These are phyloP conservation scores for Hylaeus anthracinus DNA, from an alignment of 1,140 invertebrate genomes.

Conservation along the genomic window DNA sequence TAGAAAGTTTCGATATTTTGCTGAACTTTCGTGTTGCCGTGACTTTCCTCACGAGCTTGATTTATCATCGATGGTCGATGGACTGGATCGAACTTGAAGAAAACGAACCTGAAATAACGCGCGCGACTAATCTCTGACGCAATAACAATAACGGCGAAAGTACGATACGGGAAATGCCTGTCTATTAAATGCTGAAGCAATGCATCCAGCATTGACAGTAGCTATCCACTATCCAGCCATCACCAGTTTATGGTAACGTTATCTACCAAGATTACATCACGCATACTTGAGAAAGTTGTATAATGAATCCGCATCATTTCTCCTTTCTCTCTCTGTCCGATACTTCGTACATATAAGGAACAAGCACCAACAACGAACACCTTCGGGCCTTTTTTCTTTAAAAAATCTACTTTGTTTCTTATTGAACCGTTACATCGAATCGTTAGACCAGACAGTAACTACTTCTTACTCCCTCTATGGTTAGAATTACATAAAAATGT, in stretches of 20 bases:
- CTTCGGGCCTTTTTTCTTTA: too few species aligned
- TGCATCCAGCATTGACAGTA: neutral
- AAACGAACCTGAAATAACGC: neutral
- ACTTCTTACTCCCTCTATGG: too few species aligned
- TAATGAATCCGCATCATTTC: constrained; percentile 49
- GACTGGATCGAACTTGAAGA: neutral
- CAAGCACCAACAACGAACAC: neutral
- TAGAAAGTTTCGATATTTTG: too few species aligned
- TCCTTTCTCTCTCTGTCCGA: neutral
- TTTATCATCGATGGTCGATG: neutral
- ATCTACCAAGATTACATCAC: constrained; percentile 65
- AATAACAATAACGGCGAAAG: neutral
- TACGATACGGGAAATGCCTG: neutral
- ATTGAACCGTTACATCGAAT: too few species aligned
- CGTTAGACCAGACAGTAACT: too few species aligned
- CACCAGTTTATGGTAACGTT: neutral
- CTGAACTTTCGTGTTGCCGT: too few species aligned
- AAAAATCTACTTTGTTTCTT: too few species aligned
- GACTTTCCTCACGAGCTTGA: too few species aligned
- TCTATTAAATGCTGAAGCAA: neutral
- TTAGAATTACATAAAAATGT: too few species aligned
- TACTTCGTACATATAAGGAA: neutral
- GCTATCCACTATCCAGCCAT: neutral
- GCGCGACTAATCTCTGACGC: neutral
- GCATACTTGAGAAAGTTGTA: constrained; percentile 66